Percentiles rank a stretch among this genome's conserved stretches.
phyloP scores from a whole-genome alignment of 2,113 vertebrate species.

The Dendropsophus ebraccatus region DNA sequence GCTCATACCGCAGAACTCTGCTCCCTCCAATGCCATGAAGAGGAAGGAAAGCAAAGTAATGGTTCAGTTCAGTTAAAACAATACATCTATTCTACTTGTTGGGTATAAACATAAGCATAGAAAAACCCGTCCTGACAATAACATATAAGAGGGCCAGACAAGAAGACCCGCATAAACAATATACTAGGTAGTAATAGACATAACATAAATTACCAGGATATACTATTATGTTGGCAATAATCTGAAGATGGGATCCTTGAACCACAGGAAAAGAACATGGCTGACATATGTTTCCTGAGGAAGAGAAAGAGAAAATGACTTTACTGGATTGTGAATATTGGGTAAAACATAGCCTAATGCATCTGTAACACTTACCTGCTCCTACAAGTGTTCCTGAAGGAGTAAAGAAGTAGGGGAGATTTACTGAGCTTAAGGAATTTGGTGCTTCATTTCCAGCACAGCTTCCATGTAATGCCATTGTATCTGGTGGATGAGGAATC shows the following conservation, averaged over 20 bases:
- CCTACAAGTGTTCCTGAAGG: background rate
- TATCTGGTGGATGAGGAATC: background rate
- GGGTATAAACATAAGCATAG: too few relatives aligned
- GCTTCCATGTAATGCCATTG: background rate
- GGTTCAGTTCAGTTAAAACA: background rate
- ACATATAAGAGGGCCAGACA: too few relatives aligned
- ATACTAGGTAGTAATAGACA: background rate
- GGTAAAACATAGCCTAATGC: too few relatives aligned
- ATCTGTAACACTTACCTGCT: background rate
- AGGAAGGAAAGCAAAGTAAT: too few relatives aligned
- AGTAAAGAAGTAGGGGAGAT: background rate
- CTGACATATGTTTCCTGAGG: background rate
- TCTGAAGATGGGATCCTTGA: background rate
- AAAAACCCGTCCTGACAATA: too few relatives aligned
- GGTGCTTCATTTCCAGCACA: background rate
- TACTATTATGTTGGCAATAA: background rate
- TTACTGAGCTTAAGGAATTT: too few relatives aligned
- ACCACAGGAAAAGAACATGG: background rate
- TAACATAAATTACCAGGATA: constrained; percentile 1
- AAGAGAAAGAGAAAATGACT: background rate
- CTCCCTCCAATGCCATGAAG: too few relatives aligned
- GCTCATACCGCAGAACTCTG: too few relatives aligned
- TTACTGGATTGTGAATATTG: background rate
- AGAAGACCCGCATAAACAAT: too few relatives aligned
- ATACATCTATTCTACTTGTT: background rate